These are phyloP conservation scores for Gobio gobio DNA, from an alignment of 2,113 vertebrate species.

Conservation along the genomic window DNA sequence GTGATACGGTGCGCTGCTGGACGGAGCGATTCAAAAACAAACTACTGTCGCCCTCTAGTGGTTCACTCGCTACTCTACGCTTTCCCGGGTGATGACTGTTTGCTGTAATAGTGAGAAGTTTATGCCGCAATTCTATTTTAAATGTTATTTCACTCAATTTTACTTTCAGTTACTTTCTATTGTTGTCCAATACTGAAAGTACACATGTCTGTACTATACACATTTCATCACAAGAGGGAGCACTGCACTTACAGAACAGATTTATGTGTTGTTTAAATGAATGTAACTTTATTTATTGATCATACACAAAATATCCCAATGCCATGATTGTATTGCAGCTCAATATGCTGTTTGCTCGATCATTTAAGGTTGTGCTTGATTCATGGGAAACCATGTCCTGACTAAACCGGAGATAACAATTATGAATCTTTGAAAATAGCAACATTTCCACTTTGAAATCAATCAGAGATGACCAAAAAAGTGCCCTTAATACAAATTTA, in stretches of 20 bases:
- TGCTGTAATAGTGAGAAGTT: neutral
- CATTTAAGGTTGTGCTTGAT: neutral
- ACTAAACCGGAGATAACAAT: neutral
- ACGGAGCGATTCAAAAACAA: neutral
- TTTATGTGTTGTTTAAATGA: neutral
- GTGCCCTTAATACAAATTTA: neutral
- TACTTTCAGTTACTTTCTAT: neutral
- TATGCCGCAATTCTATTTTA: too few species aligned
- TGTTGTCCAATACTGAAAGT: neutral
- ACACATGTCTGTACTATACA: neutral
- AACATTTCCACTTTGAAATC: neutral
- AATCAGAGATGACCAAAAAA: neutral
- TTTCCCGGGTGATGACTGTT: neutral
- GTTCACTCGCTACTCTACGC: neutral
- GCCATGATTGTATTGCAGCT: neutral
- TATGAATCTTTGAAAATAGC: neutral
- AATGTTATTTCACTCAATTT: neutral
- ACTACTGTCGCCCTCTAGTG: conserved; percentile 33
- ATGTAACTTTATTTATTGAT: neutral
- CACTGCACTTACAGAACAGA: neutral
- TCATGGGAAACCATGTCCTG: neutral
- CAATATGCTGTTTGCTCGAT: neutral
- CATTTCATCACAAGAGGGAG: conserved; percentile 15
- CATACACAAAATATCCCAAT: neutral
- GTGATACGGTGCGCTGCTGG: neutral